phyloP scores from a whole-genome alignment of 2,113 vertebrate genomes.

The Pontoporia blainvillei region DNA sequence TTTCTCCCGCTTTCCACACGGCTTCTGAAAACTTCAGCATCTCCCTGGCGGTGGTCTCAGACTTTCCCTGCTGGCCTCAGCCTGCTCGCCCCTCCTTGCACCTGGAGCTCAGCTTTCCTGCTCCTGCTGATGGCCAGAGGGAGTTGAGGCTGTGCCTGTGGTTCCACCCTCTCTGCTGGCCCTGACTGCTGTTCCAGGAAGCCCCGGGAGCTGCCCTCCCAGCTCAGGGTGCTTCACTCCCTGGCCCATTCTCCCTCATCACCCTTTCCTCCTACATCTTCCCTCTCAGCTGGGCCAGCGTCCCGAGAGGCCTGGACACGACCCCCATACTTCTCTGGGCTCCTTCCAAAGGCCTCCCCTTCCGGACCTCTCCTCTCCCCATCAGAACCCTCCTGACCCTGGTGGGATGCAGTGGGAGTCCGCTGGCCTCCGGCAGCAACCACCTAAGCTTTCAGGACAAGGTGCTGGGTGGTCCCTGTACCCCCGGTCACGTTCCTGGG shows the following conservation, averaged over 20 bases:
- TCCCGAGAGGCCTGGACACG: neutral
- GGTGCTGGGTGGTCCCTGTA: too few relatives aligned
- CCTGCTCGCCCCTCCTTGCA: neutral
- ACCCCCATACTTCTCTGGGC: neutral
- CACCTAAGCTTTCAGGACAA: neutral
- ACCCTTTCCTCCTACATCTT: neutral
- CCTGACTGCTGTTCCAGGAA: neutral
- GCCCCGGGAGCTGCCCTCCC: neutral
- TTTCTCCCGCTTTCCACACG: neutral
- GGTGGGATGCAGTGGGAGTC: accelerated
- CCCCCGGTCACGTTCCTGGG: neutral
- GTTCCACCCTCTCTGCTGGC: neutral
- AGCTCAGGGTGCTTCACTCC: neutral
- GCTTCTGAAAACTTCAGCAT: neutral
- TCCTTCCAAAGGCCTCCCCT: neutral
- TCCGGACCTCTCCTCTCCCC: neutral
- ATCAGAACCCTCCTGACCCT: neutral
- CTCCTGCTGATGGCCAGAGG: neutral
- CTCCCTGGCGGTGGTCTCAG: neutral
- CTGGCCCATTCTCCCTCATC: neutral
- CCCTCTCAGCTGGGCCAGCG: neutral
- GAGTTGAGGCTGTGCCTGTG: neutral
- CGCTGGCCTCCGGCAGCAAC: neutral
- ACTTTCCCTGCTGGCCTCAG: neutral
- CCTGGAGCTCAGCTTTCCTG: neutral